Conservation (phyloP, 2,888 invertebrate species). For the Hermaeophaga mercurialis region DNA sequence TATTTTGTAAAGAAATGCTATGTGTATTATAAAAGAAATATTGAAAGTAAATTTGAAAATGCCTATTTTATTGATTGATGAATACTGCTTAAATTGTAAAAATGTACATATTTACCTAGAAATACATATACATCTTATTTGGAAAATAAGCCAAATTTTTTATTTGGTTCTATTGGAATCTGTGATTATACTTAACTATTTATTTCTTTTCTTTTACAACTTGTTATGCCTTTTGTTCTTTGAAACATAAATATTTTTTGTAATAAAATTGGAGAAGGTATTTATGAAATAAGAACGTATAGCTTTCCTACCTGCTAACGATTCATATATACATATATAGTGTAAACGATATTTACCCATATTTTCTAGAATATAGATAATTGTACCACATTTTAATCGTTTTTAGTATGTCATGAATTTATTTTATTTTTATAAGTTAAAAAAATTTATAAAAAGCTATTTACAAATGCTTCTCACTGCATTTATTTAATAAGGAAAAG, state of each 20-base stretch:
- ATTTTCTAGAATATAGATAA: slow-evolving; percentile 7
- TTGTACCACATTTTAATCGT: no score
- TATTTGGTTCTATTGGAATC: slow-evolving; percentile 59
- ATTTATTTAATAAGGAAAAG: slow-evolving; percentile 23
- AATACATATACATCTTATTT: no score
- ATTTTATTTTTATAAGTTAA: no score
- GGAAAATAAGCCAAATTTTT: slow-evolving; percentile 54
- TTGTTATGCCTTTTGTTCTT: neutral
- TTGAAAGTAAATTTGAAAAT: no score
- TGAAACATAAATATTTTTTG: slow-evolving; percentile 46
- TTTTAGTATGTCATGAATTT: slow-evolving; percentile 3
- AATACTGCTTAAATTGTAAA: slow-evolving; percentile 24
- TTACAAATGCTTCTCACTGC: slow-evolving; percentile 11
- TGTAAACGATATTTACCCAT: slow-evolving; percentile 8
- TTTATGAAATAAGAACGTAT: slow-evolving; percentile 7
- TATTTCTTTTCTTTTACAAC: slow-evolving; percentile 13
- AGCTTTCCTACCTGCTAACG: no score
- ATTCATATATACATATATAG: slow-evolving; percentile 20
- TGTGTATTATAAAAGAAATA: no score
- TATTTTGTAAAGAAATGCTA: no score
- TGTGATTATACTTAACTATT: slow-evolving; percentile 52
- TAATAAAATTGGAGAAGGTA: slow-evolving; percentile 31
- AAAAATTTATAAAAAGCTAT: no score
- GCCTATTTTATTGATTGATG: no score
- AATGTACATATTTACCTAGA: no score